Conservation (phyloP, 2,113 vertebrate species). For the Oreochromis spilurus region DNA sequence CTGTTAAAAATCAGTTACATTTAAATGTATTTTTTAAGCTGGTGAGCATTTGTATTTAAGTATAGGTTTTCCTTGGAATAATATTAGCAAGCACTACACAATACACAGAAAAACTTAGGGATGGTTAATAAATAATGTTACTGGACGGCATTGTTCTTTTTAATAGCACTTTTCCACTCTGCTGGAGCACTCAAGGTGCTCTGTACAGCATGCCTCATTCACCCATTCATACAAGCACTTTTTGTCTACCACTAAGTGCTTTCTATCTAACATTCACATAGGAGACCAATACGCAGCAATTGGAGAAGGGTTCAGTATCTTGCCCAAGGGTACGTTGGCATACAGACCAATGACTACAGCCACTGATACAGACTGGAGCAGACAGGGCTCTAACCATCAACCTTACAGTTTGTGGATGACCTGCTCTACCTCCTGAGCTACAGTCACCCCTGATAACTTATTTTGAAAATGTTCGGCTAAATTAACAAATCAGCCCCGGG, state of each 20-base stretch:
- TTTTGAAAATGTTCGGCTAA: not conserved
- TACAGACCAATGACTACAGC: not conserved
- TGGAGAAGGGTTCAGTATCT: not conserved
- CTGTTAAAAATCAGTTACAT: not conserved
- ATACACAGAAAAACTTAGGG: not conserved
- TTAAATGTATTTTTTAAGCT: not conserved
- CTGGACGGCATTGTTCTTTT: not conserved
- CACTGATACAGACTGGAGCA: not conserved
- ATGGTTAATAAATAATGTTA: not conserved
- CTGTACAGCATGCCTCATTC: not conserved
- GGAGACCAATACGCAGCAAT: not conserved
- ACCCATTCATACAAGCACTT: not conserved
- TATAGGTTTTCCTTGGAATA: not conserved
- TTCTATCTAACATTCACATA: not conserved
- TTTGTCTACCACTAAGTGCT: not conserved
- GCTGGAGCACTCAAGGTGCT: not conserved
- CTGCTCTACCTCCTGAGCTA: not conserved
- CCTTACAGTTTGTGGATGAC: not conserved
- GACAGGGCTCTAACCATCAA: not conserved
- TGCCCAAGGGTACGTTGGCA: not conserved
- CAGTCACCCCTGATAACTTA: accelerated
- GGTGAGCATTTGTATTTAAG: not conserved
- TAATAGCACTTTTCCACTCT: not conserved
- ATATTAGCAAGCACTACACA: not conserved
- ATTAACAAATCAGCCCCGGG: not conserved